Percentiles rank a stretch among this genome's conserved stretches.
These are phyloP conservation scores for Amphilophus citrinellus DNA, from an alignment of 2,113 vertebrate species.

Conservation along the genomic window DNA sequence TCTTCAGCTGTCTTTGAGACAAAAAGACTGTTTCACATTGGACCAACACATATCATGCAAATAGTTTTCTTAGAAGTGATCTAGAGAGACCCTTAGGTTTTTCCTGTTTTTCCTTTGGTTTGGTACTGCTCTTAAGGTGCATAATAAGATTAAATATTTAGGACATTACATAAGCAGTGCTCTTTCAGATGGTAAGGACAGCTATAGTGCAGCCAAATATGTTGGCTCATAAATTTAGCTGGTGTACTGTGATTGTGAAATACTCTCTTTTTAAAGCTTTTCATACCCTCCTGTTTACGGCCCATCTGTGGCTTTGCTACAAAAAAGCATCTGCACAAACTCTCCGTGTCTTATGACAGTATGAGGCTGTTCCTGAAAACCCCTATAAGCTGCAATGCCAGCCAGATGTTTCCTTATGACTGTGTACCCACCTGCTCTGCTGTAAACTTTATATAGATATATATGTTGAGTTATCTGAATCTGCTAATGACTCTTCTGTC, in stretches of 20 bases:
- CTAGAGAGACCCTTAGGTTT: not conserved
- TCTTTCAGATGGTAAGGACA: slow-evolving; percentile 17
- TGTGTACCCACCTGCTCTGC: not conserved
- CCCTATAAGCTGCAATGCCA: not conserved
- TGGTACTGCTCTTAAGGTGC: slow-evolving; percentile 8
- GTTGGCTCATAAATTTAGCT: slow-evolving; percentile 12
- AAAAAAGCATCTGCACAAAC: not conserved
- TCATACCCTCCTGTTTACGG: not conserved
- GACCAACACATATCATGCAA: not conserved
- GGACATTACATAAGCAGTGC: slow-evolving; percentile 15
- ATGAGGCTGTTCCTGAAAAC: not conserved
- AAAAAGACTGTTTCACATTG: not conserved
- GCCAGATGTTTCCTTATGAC: not conserved
- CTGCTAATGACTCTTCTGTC: not conserved
- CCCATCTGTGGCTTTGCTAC: not conserved
- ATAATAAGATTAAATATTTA: slow-evolving; percentile 8
- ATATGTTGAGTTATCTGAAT: slow-evolving; percentile 2
- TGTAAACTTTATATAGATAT: not conserved
- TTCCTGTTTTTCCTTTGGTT: not conserved
- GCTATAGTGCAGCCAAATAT: not conserved
- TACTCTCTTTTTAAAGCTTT: slow-evolving; percentile 4
- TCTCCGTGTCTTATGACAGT: not conserved
- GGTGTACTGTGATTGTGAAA: slow-evolving; percentile 3
- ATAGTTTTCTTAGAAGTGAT: not conserved
- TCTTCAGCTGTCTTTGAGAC: not conserved